phyloP scores from a whole-genome alignment of 2,888 invertebrate genomes.

The Sminthurinus aureus region DNA sequence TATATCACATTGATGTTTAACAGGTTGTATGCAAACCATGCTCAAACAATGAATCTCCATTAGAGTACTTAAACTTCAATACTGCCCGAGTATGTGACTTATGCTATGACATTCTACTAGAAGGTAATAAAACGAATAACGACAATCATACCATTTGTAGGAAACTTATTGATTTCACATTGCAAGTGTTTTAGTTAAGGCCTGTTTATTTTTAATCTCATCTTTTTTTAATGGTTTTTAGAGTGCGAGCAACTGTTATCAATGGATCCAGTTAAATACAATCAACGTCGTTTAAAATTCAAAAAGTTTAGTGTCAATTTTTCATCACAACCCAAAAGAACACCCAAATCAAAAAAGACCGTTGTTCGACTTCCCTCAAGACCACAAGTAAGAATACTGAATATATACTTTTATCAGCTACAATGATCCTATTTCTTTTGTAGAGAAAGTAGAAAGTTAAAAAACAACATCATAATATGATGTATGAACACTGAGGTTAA shows the following conservation, averaged over 20 bases:
- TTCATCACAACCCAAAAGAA: conserved; percentile 51
- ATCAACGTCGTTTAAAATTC: conserved; percentile 60
- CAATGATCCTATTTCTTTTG: background rate
- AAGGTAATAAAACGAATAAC: conserved; percentile 59
- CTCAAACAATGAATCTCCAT: conserved; percentile 68
- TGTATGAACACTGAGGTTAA: too few relatives aligned
- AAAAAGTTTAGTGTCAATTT: conserved; percentile 50
- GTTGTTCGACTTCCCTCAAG: conserved; percentile 61
- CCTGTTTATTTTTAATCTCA: background rate
- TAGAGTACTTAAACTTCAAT: conserved; percentile 66
- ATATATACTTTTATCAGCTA: background rate
- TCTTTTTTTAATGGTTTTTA: conserved; percentile 32
- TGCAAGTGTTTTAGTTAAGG: background rate
- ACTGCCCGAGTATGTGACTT: conserved; percentile 67
- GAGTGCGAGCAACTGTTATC: conserved; percentile 59
- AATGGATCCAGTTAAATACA: conserved; percentile 52
- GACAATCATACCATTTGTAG: background rate
- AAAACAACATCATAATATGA: too few relatives aligned
- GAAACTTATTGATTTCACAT: background rate
- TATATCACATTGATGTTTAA: background rate
- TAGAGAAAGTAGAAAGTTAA: background rate
- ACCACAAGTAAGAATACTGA: conserved; percentile 60
- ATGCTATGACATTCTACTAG: conserved; percentile 65
- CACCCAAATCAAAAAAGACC: conserved; percentile 60
- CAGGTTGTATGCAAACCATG: conserved; percentile 70